Base-by-base conservation (phyloP, 2,113 vertebrate species). In the Gorsachius goisagi region DNA sequence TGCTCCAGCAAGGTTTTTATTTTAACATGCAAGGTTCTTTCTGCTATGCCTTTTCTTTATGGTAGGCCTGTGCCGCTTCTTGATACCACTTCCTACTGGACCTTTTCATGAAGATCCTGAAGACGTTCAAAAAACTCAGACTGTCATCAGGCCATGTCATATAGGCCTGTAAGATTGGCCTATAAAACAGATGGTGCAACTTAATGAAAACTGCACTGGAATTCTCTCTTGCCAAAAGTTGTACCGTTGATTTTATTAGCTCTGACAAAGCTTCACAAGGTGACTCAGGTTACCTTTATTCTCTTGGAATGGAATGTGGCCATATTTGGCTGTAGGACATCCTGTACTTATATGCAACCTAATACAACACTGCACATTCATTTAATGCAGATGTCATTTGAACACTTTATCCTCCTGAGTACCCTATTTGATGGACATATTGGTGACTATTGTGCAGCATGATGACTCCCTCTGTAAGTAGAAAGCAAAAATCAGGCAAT, bases 251-350 rank as follows among this genome's bases (percentile, higher is more conserved):
- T 91, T 95, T 92, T 95, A 92, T 85, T 94, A 95, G 75, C 69
- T 95, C 80, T 95, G 87, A 93, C 87, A 92, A 95, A 91, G 41
- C 90, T 89, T 89, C 94, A 84, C 56, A 85, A 89, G 52, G 85
- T 91, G 81, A 93, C 87, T 93, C 59, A 75, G 69, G 89, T 84
- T 95, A 80, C 60, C 45, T 82, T 44, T 86, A 12, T 91, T 95
- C 64, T 95, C 28, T 84, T 91, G 87, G 68, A 89, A 78, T 67
- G 69, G 87, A 91, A 89, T 78, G 69, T 91, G 68, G 26, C 79
- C 77, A 63, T 94, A 91, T 89, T 94, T 74, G 89, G 81, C 73
- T 53, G 35, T 90, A 83, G 73, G 83, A 92, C 67, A 74, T 92
- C 63, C 80, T 77, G 73, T 47, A 50, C 32, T 94, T 78, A 49